Conservation (phyloP, 2,113 vertebrate species). For the Petaurus breviceps region DNA sequence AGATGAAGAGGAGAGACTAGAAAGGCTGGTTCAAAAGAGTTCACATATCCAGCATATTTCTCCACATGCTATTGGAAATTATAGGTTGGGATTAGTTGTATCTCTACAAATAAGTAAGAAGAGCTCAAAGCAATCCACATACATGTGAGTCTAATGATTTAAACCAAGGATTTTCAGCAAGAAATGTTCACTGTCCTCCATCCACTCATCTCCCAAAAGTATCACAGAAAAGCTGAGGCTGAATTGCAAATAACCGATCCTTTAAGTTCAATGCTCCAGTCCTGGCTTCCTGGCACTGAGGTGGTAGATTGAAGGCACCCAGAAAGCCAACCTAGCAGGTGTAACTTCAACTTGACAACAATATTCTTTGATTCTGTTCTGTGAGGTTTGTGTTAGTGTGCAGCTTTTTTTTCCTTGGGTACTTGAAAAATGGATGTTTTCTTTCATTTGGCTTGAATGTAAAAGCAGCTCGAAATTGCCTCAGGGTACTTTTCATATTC, state of each 20-base stretch:
- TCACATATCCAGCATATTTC: background rate
- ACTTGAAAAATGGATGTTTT: slow-evolving; percentile 68
- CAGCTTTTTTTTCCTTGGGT: background rate
- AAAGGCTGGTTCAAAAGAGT: slow-evolving; percentile 6
- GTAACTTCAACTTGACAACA: slow-evolving; percentile 36
- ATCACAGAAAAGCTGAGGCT: background rate
- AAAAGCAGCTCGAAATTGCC: slow-evolving; percentile 59
- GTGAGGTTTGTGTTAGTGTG: background rate
- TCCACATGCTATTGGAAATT: slow-evolving; percentile 35
- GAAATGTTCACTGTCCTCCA: slow-evolving; percentile 1
- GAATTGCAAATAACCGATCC: background rate
- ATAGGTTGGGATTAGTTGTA: background rate
- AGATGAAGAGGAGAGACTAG: slow-evolving; percentile 10
- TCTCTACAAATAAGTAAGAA: slow-evolving; percentile 44
- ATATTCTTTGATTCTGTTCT: slow-evolving; percentile 56
- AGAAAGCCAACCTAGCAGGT: slow-evolving; percentile 34
- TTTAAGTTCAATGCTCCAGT: slow-evolving; percentile 18
- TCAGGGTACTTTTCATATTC: slow-evolving; percentile 60
- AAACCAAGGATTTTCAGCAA: slow-evolving; percentile 20
- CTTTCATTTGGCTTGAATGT: slow-evolving; percentile 62
- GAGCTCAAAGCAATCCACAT: background rate
- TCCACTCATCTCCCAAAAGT: background rate
- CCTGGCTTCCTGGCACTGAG: background rate
- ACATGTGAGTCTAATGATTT: slow-evolving; percentile 37
- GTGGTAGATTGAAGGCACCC: background rate